A percentile compares a stretch with the other conserved stretches of the same genome.
phyloP scores from a whole-genome alignment of 2,113 vertebrate species.

The Calidris pugnax region DNA sequence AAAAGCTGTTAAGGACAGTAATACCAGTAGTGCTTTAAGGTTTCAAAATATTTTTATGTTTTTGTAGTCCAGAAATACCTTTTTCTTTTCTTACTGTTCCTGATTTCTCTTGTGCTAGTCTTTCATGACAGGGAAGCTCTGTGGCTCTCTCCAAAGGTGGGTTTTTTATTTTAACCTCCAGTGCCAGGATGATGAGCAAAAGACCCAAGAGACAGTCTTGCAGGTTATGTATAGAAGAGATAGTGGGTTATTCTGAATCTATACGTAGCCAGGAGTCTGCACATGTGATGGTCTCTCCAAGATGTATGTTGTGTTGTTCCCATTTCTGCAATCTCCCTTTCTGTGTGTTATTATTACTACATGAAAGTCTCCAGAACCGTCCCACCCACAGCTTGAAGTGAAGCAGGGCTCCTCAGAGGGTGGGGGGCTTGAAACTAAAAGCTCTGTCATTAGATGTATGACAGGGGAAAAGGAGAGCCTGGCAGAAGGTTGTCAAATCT shows the following conservation, averaged over 20 bases:
- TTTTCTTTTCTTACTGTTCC: background rate
- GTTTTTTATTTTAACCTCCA: background rate
- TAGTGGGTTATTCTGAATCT: background rate
- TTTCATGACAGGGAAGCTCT: background rate
- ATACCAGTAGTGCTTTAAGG: background rate
- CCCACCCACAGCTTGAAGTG: background rate
- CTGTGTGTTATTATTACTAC: background rate
- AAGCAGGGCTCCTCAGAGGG: background rate
- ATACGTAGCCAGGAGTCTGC: background rate
- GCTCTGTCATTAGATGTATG: background rate
- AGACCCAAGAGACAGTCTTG: background rate
- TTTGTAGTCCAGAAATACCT: background rate
- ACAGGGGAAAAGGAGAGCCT: background rate
- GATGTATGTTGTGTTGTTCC: background rate
- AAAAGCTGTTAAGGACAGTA: background rate
- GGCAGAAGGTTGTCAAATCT: background rate
- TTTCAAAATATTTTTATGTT: background rate
- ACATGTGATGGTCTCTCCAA: rapidly evolving
- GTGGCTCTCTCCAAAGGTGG: background rate
- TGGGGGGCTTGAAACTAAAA: background rate
- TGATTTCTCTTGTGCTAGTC: background rate
- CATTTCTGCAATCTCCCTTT: background rate
- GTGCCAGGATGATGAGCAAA: background rate
- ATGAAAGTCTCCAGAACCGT: background rate
- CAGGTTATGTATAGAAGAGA: background rate